Evolutionary conservation across 2,888 invertebrate genomes (phyloP).

Genomic region (Hymenopus coronatus): DNA sequence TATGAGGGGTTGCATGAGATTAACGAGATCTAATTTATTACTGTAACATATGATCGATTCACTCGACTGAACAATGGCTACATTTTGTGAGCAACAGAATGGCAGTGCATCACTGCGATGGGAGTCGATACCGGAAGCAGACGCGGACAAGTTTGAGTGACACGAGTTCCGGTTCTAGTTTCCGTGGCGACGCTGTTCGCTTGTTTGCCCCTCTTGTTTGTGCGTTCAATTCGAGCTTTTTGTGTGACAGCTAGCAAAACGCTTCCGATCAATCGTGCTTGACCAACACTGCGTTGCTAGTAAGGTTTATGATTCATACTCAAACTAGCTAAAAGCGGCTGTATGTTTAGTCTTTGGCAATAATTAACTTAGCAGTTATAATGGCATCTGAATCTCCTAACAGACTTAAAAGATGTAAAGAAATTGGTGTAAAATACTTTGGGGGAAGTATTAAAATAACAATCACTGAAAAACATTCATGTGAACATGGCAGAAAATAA

Average conservation of each 20-base stretch:
- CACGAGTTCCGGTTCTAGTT: conserved; percentile 18
- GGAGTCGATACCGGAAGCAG: neutral
- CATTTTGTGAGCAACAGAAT: neutral
- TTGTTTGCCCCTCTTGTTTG: neutral
- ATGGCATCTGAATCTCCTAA: no score
- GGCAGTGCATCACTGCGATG: neutral
- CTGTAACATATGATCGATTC: neutral
- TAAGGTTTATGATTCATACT: neutral
- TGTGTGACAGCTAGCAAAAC: neutral
- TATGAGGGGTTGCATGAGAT: neutral
- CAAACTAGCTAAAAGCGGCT: neutral
- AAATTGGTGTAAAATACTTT: no score
- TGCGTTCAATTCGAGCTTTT: neutral
- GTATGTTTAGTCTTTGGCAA: neutral
- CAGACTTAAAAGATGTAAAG: no score
- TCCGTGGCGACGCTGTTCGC: neutral
- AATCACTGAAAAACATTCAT: no score
- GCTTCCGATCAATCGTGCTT: neutral
- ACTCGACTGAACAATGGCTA: neutral
- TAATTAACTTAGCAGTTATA: no score
- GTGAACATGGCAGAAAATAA: no score
- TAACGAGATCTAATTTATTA: neutral
- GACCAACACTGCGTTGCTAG: neutral
- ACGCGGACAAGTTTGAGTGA: conserved; percentile 21
- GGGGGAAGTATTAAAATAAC: no score